A percentile compares a stretch with the other conserved stretches of the same genome.
These are phyloP conservation scores for Parazoanthus darwini DNA, from an alignment of 92 coral and sea anemone species.

Conservation along the genomic window DNA sequence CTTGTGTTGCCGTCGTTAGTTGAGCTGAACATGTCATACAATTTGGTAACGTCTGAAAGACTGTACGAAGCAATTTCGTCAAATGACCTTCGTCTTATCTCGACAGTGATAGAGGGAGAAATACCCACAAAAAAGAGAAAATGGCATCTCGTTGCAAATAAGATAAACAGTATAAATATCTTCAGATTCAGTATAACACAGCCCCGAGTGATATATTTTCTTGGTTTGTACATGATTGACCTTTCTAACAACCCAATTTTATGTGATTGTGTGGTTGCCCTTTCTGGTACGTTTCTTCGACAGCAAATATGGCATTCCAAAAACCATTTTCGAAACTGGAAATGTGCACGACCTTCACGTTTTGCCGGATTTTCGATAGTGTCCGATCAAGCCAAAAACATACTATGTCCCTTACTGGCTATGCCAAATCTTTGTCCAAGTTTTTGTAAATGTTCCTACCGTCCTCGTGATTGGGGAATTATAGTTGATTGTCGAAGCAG, in stretches of 20 bases:
- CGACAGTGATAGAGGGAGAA: background rate
- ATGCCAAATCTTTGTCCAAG: background rate
- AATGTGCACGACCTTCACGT: background rate
- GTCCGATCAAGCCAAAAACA: background rate
- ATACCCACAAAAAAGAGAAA: background rate
- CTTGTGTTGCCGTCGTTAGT: background rate
- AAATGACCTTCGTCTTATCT: background rate
- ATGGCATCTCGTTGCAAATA: background rate
- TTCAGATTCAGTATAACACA: background rate
- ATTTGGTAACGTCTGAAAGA: background rate
- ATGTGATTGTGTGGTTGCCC: constrained; percentile 1
- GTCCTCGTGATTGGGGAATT: background rate
- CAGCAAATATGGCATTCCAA: background rate
- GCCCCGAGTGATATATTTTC: background rate
- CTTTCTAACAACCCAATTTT: background rate
- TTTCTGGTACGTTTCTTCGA: background rate
- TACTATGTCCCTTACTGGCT: background rate
- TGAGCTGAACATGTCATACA: background rate
- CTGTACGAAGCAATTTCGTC: background rate
- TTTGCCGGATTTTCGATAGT: constrained; percentile 20
- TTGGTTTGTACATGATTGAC: background rate
- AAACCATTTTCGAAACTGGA: background rate
- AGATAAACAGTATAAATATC: background rate
- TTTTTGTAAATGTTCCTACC: constrained; percentile 5
- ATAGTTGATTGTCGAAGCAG: constrained; percentile 23